Evolutionary conservation across 1,140 invertebrate species (phyloP), one percentile per base, ranked within the genome.

Genomic region (Musca vetustissima): DNA sequence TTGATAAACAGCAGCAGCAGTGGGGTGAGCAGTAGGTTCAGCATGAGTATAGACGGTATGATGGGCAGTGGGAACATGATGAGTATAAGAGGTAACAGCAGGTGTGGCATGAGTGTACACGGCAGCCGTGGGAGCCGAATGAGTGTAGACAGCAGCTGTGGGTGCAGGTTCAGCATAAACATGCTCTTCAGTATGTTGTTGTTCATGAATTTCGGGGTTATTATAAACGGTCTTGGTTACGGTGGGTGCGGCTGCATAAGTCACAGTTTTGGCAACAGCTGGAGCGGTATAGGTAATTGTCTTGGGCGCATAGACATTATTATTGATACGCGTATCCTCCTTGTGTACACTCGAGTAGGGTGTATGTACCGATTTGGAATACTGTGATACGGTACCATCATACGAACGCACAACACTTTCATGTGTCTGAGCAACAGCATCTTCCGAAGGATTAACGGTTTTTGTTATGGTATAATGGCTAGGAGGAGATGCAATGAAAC

Each of bases 331-430:
- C 0, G 85, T 87, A 76, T 88, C 88, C 73, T 83, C 84, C 83
- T 88, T 89, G 70, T 87, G 84, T 14, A 89, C 88, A 74, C 85
- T 87, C 67, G 87, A 88, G 83, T 85, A 88, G 15, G 88, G 85
- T 32, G 85, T 86, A 71, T 89, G 87, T 11, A 88, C 85, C 14
- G 87, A 85, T 78, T 88, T 89, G 68, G 85, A 85, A 83, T 87
- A 88, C 70, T 84, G 83, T 50, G 87, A 87, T 3, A 88, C 83
- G n/a, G 86, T 87, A 70, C 88, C 88, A 68, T 83, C 87, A 32
- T 86, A 78, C 36, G 85, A 86, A 32, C 87, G 83, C 19, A 88
- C 74, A 14, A 87, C 85, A 73, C 85, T 86, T 70, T 88, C 85
- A 32, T 86, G 84, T 15, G 86, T 83, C 43, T 85, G 72, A 47